Conservation (phyloP, 2,797 vertebrate species). For the Pogonophryne albipinna region DNA sequence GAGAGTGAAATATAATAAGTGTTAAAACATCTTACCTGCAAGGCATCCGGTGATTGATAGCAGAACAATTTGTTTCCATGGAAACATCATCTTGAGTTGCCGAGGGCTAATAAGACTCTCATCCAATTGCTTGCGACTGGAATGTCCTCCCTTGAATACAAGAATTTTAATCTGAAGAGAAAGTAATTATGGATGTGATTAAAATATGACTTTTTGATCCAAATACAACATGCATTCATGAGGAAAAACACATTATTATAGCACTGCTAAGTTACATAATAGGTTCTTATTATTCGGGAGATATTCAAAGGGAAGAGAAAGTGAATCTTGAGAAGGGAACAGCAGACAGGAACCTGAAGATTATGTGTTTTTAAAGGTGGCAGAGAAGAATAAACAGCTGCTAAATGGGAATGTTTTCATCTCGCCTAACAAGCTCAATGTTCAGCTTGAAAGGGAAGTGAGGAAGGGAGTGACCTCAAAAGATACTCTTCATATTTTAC, state of each 20-base stretch:
- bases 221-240: slow-evolving; percentile 73
- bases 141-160: slow-evolving; percentile 84
- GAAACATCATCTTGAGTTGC: slow-evolving; percentile 93
- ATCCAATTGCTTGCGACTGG: slow-evolving; percentile 85
- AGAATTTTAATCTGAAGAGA: slow-evolving; percentile 86
- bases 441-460: slow-evolving; percentile 59
- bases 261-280: slow-evolving; percentile 58
- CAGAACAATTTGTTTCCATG: slow-evolving; percentile 95
- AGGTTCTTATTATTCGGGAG: slow-evolving; percentile 51
- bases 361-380: slow-evolving; percentile 55
- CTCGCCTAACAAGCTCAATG: slow-evolving; percentile 69
- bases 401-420: slow-evolving; percentile 72
- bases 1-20: slow-evolving; percentile 65
- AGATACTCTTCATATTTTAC: slow-evolving; percentile 65
- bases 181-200: slow-evolving; percentile 86
- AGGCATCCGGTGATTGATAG: slow-evolving; percentile 92
- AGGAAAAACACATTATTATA: slow-evolving; percentile 67
- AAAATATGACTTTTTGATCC: slow-evolving; percentile 82
- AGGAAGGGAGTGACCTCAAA: slow-evolving; percentile 79
- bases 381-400: slow-evolving; percentile 64
- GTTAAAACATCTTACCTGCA: slow-evolving; percentile 90
- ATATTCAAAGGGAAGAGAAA: slow-evolving; percentile 47
- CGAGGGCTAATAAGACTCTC: slow-evolving; percentile 84
- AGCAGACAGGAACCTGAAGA: slow-evolving; percentile 35
- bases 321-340: slow-evolving; percentile 40